Evolutionary conservation across 1,140 invertebrate genomes (phyloP).

Genomic region (Drosophila neocordata): DNA sequence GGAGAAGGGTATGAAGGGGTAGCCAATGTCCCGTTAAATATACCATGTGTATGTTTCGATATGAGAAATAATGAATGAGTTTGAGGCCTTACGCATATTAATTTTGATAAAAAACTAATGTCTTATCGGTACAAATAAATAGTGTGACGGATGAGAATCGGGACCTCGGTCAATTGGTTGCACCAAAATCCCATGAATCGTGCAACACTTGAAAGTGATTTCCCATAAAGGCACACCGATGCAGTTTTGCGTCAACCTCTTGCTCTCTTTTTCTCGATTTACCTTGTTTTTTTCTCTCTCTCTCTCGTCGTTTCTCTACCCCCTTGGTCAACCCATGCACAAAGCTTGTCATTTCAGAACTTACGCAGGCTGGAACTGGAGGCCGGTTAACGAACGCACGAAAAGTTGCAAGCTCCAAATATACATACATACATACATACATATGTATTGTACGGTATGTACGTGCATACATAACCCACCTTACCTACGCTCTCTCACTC

Average conservation of each 20-base stretch:
- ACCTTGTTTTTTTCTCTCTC: conserved; percentile 5
- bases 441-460: conserved; percentile 4
- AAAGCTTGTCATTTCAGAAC: conserved; percentile 21
- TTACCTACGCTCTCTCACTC: conserved; percentile 29
- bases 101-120: conserved; percentile 69
- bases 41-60: conserved; percentile 57
- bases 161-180: conserved; percentile 40
- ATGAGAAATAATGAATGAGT: conserved; percentile 60
- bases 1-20: conserved; percentile 50
- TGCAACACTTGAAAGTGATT: conserved; percentile 55
- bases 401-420: conserved; percentile 73
- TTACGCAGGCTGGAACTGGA: conserved; percentile 31
- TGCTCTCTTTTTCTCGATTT: conserved; percentile 27
- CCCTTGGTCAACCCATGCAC: neutral
- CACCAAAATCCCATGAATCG: conserved; percentile 34
- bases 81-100: conserved; percentile 34
- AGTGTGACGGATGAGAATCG: neutral
- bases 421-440: conserved; percentile 35
- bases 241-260: conserved; percentile 60
- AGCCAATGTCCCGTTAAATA: conserved; percentile 68
- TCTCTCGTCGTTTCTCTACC: conserved; percentile 22
- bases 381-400: conserved; percentile 47
- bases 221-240: conserved; percentile 18
- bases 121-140: conserved; percentile 29
- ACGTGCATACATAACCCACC: neutral